Conservation (phyloP, 1,140 invertebrate species). For the Magallana angulata region DNA sequence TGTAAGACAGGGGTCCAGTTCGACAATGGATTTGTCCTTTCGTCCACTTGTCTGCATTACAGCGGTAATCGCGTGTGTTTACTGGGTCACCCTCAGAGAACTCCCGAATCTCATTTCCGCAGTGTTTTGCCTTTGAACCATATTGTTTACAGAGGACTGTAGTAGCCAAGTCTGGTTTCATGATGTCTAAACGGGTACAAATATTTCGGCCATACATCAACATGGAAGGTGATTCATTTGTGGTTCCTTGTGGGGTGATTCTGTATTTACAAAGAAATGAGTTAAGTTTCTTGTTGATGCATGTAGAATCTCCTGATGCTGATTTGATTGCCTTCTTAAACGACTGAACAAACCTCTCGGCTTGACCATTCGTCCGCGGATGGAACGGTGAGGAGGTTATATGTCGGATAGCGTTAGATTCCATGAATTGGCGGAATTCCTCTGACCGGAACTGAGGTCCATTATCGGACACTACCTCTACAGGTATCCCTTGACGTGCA, state of each 20-base stretch:
- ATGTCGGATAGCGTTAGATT: too few species aligned
- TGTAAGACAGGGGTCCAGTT: slow-evolving; percentile 42
- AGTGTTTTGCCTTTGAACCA: background rate
- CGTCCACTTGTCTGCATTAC: background rate
- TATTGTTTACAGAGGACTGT: background rate
- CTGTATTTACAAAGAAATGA: too few species aligned
- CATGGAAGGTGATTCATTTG: slow-evolving; percentile 49
- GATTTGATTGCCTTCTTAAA: too few species aligned
- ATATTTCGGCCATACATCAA: slow-evolving; percentile 40
- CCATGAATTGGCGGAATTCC: too few species aligned
- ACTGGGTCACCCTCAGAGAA: background rate
- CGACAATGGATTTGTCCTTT: background rate
- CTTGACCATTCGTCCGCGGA: too few species aligned
- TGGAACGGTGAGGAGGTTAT: too few species aligned
- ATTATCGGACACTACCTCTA: too few species aligned
- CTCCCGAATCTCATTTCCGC: background rate
- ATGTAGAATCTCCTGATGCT: too few species aligned
- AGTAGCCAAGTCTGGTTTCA: slow-evolving; percentile 23
- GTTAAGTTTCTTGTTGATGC: too few species aligned
- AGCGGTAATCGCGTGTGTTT: slow-evolving; percentile 5
- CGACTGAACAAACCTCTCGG: too few species aligned
- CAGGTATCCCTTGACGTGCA: too few species aligned
- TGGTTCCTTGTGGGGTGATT: slow-evolving; percentile 51
- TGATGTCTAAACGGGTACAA: slow-evolving; percentile 25
- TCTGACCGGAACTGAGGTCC: too few species aligned